These are phyloP conservation scores for Limosa lapponica DNA, from an alignment of 2,797 vertebrate genomes.

Conservation along the genomic window DNA sequence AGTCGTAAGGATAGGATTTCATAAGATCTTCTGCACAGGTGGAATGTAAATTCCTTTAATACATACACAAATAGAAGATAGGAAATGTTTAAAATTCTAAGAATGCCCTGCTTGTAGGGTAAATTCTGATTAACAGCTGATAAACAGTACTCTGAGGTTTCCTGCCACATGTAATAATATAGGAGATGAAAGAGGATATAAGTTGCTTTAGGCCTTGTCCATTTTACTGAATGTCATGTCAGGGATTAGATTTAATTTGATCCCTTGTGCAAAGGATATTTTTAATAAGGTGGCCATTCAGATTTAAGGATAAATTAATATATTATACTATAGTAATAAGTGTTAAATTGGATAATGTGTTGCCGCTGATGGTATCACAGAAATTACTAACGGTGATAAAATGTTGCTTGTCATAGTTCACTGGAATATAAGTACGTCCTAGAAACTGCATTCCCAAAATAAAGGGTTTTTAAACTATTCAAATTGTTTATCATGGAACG, in stretches of 20 bases:
- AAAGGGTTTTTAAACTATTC: neutral
- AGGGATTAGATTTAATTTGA: slow-evolving; percentile 45
- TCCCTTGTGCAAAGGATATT: slow-evolving; percentile 29
- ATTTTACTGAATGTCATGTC: slow-evolving; percentile 16
- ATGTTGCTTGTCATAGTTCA: neutral
- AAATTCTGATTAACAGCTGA: slow-evolving; percentile 35
- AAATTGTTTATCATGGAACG: neutral
- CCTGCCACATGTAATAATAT: neutral
- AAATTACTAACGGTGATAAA: slow-evolving; percentile 5
- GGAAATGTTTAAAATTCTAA: slow-evolving; percentile 30
- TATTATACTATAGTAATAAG: slow-evolving; percentile 14
- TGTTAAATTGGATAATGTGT: slow-evolving; percentile 26
- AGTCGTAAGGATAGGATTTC: neutral
- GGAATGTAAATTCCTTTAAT: slow-evolving; percentile 29
- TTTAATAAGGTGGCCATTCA: slow-evolving; percentile 43
- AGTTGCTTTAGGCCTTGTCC: slow-evolving; percentile 41
- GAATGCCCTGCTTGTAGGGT: neutral
- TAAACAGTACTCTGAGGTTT: slow-evolving; percentile 4
- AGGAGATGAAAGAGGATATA: slow-evolving; percentile 8
- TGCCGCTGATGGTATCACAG: slow-evolving; percentile 31
- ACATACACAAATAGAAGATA: neutral
- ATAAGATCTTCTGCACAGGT: slow-evolving; percentile 5
- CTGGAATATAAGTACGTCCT: neutral
- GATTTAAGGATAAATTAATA: slow-evolving; percentile 32
- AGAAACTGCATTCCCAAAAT: neutral